phyloP scores from a whole-genome alignment of 2,797 vertebrate genomes.

The Chaetophractus vellerosus region DNA sequence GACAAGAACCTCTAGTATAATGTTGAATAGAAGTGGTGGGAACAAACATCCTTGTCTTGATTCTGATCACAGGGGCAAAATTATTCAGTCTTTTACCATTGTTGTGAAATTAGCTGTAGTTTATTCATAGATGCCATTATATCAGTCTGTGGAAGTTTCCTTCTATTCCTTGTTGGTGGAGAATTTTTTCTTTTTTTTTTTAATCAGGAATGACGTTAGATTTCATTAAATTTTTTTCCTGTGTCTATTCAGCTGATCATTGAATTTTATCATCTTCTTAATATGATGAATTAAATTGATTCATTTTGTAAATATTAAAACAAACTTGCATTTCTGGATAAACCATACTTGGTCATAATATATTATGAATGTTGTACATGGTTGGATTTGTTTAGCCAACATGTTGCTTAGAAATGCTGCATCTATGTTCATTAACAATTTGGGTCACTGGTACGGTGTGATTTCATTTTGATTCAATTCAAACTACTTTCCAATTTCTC shows the following conservation, averaged over 20 bases:
- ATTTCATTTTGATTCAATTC: background rate
- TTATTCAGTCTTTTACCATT: background rate
- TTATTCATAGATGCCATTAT: background rate
- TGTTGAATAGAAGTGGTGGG: background rate
- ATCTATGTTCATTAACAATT: background rate
- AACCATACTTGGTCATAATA: background rate
- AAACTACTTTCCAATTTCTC: background rate
- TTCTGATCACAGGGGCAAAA: background rate
- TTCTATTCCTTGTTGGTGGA: background rate
- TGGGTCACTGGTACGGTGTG: background rate
- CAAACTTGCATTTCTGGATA: background rate
- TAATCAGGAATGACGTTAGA: background rate
- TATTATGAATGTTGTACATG: background rate
- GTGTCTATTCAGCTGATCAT: background rate
- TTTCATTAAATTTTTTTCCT: background rate
- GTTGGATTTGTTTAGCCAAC: conserved; percentile 15
- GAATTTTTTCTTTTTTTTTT: background rate
- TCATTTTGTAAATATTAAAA: background rate
- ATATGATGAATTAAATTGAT: background rate
- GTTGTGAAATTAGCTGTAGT: background rate
- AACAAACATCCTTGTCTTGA: background rate
- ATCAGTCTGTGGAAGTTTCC: background rate
- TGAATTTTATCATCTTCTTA: background rate
- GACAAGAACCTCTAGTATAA: background rate
- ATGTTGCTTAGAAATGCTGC: background rate